A percentile compares a stretch with the other conserved stretches of the same genome.
phyloP scores from a whole-genome alignment of 1,140 invertebrate species.

The Leptoteleia sp. region DNA sequence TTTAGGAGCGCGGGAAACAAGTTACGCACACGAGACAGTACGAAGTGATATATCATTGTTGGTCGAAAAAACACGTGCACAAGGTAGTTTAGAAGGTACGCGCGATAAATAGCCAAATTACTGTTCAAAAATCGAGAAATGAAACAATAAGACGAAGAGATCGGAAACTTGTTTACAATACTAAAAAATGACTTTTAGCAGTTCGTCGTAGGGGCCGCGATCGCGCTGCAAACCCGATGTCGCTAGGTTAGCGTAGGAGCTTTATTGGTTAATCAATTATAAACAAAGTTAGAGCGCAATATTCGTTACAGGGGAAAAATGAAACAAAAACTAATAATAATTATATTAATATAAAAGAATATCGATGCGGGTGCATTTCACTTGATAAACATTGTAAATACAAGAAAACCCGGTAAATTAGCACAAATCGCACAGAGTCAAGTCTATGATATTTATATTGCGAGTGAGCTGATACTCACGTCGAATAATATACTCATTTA shows the following conservation, averaged over 20 bases:
- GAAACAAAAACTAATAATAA: no score
- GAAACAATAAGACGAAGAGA: slow-evolving; percentile 68
- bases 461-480: slow-evolving; percentile 55
- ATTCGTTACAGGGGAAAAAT: slow-evolving; percentile 29
- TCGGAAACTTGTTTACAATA: slow-evolving; percentile 30
- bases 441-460: slow-evolving; percentile 57
- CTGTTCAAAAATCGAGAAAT: no score
- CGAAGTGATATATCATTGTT: slow-evolving; percentile 76
- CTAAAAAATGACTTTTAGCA: slow-evolving; percentile 59
- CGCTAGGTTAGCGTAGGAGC: slow-evolving; percentile 54
- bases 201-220: slow-evolving; percentile 61
- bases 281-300: slow-evolving; percentile 22
- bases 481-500: slow-evolving; percentile 74
- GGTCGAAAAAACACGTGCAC: slow-evolving; percentile 64
- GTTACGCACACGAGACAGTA: slow-evolving; percentile 75
- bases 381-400: slow-evolving; percentile 63
- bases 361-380: slow-evolving; percentile 48
- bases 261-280: slow-evolving; percentile 40
- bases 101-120: slow-evolving; percentile 76
- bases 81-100: slow-evolving; percentile 34
- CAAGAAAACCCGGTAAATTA: slow-evolving; percentile 55
- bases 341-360: no score
- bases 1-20: slow-evolving; percentile 38
- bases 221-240: slow-evolving; percentile 66
- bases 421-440: slow-evolving; percentile 67